Evolutionary conservation across 1,140 invertebrate species (phyloP), one percentile per base, ranked within the genome.

Genomic region (Tribolium madens): DNA sequence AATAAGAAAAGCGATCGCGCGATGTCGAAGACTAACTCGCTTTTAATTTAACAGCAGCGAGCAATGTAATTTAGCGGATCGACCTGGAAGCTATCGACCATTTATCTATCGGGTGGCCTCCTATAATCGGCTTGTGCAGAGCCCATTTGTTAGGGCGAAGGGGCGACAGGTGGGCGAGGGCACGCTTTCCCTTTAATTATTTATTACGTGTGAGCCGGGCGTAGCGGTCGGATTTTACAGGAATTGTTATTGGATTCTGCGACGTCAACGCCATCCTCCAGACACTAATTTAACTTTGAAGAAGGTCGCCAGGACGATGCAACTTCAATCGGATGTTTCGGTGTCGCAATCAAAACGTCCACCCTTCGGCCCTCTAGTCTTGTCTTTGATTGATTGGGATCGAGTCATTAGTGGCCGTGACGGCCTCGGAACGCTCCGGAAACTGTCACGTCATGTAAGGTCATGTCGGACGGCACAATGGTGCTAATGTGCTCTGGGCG

Each of bases 31-130:
- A 79, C 78, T 80, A 81, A 81, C 80, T 81, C 75, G 78, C 80
- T 81, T 81, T 81, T 81, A 81, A 81, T 81, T 81, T 80, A 81
- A 79, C 78, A 78, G 76, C 73, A 53, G 50, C 73, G 80, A 80
- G 79, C 80, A 69, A 78, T 78, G 80, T 81, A 81, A 81, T 81
- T 81, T 80, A 78, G 69, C 76, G 76, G 57, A 81, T 81, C 80
- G 80, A 81, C 79, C 80, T 81, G 75, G 76, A 75, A 53, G 72
- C 76, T 76, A 81, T 81, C 78, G 80, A 78, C 74, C 76, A 81
- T 81, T 81, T 81, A 81, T 81, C 80, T 81, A 81, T 77, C 80
- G 80, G 75, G 46, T 57, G 69, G 73, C 78, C 73, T 78, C 48
- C 74, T 80, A 80, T 80, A 80, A 80, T 80, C 79, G 78, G 75